These are phyloP conservation scores for Drymonia ruficornis DNA, from an alignment of 2,888 invertebrate genomes.

Conservation along the genomic window DNA sequence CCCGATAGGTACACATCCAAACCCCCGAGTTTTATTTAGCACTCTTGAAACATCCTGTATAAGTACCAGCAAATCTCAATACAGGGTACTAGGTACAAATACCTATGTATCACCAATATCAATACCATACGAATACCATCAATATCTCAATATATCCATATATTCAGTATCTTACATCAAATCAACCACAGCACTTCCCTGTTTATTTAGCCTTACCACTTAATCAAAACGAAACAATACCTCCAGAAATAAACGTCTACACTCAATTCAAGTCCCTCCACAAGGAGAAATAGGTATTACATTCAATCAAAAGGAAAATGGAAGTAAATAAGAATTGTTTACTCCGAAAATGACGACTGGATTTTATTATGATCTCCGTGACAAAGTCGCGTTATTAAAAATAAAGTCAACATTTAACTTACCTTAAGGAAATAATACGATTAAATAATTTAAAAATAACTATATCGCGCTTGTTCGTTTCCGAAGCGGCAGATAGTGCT, in stretches of 20 bases:
- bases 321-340: conserved; percentile 40
- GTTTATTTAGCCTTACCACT: conserved; percentile 46
- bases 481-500: no score
- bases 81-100: no score
- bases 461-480: background rate
- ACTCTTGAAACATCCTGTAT: no score
- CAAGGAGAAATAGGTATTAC: conserved; percentile 16
- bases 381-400: conserved; percentile 41
- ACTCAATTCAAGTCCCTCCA: conserved; percentile 24
- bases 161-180: conserved; percentile 55
- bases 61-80: no score
- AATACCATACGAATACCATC: background rate
- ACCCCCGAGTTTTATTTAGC: no score
- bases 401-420: conserved; percentile 24
- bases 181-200: conserved; percentile 45
- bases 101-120: no score
- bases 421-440: background rate
- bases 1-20: no score
- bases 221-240: conserved; percentile 52
- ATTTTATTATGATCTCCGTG: conserved; percentile 34
- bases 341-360: conserved; percentile 29
- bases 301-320: conserved; percentile 12
- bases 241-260: conserved; percentile 16
- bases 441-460: background rate
- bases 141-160: conserved; percentile 47